phyloP scores from a whole-genome alignment of 2,797 vertebrate species.

The Dendrocincla tyrannina region DNA sequence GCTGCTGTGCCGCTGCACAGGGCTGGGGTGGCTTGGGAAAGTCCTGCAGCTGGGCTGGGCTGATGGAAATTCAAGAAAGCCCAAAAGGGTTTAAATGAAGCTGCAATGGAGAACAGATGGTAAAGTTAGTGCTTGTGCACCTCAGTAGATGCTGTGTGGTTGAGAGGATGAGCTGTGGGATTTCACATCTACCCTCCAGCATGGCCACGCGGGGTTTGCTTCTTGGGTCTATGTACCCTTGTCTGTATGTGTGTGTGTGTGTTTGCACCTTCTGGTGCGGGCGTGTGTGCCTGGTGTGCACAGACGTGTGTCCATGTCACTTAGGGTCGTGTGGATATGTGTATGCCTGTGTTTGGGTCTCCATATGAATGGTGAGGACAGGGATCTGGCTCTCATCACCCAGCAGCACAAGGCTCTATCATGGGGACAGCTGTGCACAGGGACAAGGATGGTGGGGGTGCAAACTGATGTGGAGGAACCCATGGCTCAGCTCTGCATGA shows the following conservation, averaged over 20 bases:
- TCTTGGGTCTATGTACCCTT: not conserved
- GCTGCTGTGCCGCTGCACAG: not conserved
- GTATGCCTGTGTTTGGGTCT: not conserved
- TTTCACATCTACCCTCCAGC: not conserved
- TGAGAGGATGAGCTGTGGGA: not conserved
- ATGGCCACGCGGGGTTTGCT: not conserved
- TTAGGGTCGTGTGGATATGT: not conserved
- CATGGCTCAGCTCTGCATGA: not conserved
- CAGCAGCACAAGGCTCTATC: not conserved
- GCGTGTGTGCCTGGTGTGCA: not conserved
- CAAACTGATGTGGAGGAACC: not conserved
- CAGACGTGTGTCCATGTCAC: rapidly evolving
- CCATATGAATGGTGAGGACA: not conserved
- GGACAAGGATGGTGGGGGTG: not conserved
- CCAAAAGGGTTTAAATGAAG: constrained; percentile 51
- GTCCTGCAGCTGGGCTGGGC: constrained; percentile 58
- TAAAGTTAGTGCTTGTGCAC: not conserved
- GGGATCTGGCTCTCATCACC: not conserved
- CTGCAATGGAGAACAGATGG: constrained; percentile 62
- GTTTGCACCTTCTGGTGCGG: not conserved
- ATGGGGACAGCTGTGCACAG: rapidly evolving
- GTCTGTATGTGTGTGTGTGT: too few relatives aligned
- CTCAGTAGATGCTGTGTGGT: not conserved
- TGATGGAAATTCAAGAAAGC: constrained; percentile 66
- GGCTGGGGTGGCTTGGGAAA: not conserved